Percentiles rank a stretch among this genome's conserved stretches.
phyloP scores from a whole-genome alignment of 2,888 invertebrate species.

The Scaptomyza polygonia region DNA sequence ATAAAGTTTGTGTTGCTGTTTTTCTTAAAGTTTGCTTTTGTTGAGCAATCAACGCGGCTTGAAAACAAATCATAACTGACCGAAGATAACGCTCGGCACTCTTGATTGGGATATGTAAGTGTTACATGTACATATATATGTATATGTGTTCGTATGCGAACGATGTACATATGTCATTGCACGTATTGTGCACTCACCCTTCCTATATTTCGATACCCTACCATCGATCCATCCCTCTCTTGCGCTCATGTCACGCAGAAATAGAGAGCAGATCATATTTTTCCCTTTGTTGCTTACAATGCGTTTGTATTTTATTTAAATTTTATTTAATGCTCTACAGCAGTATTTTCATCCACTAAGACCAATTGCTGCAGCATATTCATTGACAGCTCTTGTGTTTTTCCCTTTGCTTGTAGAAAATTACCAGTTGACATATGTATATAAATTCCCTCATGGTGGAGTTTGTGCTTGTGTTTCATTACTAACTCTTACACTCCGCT shows the following conservation, averaged over 20 bases:
- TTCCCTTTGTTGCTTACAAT: slow-evolving; percentile 15
- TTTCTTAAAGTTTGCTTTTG: slow-evolving; percentile 26
- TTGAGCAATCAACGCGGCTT: slow-evolving; percentile 32
- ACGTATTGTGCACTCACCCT: slow-evolving; percentile 26
- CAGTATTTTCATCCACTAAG: slow-evolving; percentile 47
- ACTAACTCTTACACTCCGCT: not conserved
- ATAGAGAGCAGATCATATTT: slow-evolving; percentile 19
- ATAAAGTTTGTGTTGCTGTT: slow-evolving; percentile 28
- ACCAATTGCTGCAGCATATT: slow-evolving; percentile 4
- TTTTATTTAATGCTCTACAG: slow-evolving; percentile 27
- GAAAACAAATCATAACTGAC: slow-evolving; percentile 47
- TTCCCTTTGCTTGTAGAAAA: slow-evolving; percentile 40
- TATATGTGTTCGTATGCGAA: too few relatives aligned
- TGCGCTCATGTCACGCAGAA: not conserved
- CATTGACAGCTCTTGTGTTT: slow-evolving; percentile 28
- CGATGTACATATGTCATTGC: slow-evolving; percentile 13
- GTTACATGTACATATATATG: slow-evolving; percentile 5
- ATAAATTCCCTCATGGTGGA: slow-evolving; percentile 8
- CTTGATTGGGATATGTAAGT: slow-evolving; percentile 25
- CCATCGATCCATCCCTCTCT: not conserved
- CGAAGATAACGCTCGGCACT: slow-evolving; percentile 9
- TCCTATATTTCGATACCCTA: not conserved
- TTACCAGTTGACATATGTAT: slow-evolving; percentile 50
- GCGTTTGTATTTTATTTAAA: slow-evolving; percentile 27
- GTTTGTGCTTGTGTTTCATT: slow-evolving; percentile 3